Base-by-base conservation (phyloP, 2,888 invertebrate species). In the Acleris holmiana region DNA sequence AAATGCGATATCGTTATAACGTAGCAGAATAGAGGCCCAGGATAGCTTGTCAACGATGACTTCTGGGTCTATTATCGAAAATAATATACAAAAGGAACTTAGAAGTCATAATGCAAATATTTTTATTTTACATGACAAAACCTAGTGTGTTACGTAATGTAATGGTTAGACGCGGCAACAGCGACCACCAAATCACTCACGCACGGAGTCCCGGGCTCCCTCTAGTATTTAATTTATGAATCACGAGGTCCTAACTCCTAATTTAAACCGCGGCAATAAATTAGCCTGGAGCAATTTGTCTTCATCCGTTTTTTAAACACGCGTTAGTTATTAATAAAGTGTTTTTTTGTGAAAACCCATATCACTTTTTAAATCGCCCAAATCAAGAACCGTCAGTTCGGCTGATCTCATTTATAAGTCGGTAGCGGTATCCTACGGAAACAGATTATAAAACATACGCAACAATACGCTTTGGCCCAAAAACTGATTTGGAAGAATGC, bases 401-500 rank as follows among this genome's bases (percentile, higher is more conserved):
- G 72, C 68, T 75, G 79, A 79, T 79, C 87, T 86, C 88, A 88
- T 91, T 91, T 89, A 89, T 89, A 89, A 89, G 85, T 89, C 91
- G 85, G 91, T 91, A 92, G 91, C 92, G 90, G 85, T 85, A 89
- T 89, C 90, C 89, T 90, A 91, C 90, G 91, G 92, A 91, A 91
- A 91, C 89, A 87, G 86, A 91, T 91, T 91, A 91, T 91, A 90
- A 89, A 91, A 86, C 80, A 69, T 74, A 76, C 80, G 73, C 76
- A 87, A 91, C 91, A 92, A 91, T 90, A 81, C 85, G 85, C 89
- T 89, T 88, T 85, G 83, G 83, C 82, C 82, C 84, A 82, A 90
- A 88, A 84, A 86, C 87, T 84, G 88, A 86, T 86, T 86, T 89
- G 82, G 85, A 90, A 91, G 91, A 91, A 91, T 89, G 86, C 85